phyloP scores from a whole-genome alignment of 2,888 invertebrate genomes.

The Notodonta dromedarius region DNA sequence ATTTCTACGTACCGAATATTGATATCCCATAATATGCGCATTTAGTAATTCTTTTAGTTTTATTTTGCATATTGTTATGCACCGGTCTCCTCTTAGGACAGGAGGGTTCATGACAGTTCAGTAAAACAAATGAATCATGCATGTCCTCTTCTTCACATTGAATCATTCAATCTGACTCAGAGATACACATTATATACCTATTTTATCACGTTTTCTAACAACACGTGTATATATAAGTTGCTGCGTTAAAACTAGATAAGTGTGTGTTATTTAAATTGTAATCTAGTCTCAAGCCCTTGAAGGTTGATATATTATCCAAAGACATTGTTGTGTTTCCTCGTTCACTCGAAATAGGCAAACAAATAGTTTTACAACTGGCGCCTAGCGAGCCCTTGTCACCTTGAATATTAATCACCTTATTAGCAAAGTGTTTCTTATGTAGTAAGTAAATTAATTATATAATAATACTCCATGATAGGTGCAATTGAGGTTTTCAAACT shows the following conservation, averaged over 20 bases:
- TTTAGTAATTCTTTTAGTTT: too few relatives aligned
- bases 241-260: not conserved
- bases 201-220: not conserved
- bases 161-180: conserved; percentile 24
- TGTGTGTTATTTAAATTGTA: conserved; percentile 1
- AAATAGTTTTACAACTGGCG: conserved; percentile 27
- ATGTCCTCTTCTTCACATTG: conserved; percentile 12
- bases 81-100: not conserved
- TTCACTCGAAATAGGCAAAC: conserved; percentile 27
- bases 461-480: not conserved
- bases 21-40: too few relatives aligned
- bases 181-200: not conserved
- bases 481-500: not conserved
- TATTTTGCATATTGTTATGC: too few relatives aligned
- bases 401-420: conserved; percentile 69
- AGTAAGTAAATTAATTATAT: conserved; percentile 12
- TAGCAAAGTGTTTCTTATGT: conserved; percentile 42
- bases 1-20: too few relatives aligned
- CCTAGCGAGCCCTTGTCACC: conserved; percentile 53
- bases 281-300: conserved; percentile 17
- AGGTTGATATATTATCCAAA: conserved; percentile 21
- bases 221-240: conserved; percentile 6
- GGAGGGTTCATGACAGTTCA: not conserved
- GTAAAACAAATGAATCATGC: not conserved
- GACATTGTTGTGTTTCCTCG: conserved; percentile 30